Evolutionary conservation across 2,113 vertebrate genomes (phyloP).

Genomic region (Cryptoleucopteryx plumbea): DNA sequence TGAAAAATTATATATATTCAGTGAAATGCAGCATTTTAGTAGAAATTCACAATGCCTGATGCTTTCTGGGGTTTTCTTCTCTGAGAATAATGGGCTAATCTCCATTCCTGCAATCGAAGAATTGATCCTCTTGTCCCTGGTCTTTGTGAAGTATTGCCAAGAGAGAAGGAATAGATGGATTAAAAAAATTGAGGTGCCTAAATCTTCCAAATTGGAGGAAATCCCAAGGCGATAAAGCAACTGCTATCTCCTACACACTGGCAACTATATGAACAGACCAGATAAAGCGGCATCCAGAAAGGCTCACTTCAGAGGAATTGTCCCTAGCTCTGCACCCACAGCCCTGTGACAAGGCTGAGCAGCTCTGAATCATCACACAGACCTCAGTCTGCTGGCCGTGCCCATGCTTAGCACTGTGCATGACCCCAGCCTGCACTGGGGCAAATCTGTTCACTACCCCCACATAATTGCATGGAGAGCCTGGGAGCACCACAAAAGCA

Average conservation of each 20-base stretch:
- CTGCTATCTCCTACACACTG: neutral
- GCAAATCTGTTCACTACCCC: neutral
- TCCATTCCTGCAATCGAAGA: neutral
- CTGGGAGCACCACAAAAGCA: neutral
- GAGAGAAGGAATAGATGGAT: conserved; percentile 3
- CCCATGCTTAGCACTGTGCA: neutral
- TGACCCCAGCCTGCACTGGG: neutral
- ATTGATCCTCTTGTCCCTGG: conserved; percentile 27
- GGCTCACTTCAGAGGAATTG: accelerated
- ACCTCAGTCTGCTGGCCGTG: neutral
- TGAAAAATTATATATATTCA: neutral
- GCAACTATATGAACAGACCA: accelerated
- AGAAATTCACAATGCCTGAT: conserved; percentile 9
- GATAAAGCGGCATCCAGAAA: neutral
- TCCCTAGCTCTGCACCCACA: neutral
- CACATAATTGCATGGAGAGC: neutral
- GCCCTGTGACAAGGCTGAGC: neutral
- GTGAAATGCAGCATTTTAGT: neutral
- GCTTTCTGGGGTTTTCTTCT: conserved; percentile 16
- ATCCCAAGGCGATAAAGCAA: neutral
- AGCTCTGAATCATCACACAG: neutral
- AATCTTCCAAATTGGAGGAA: neutral
- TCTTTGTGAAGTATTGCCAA: neutral
- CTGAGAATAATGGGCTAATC: conserved; percentile 1
- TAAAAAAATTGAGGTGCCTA: neutral